Conservation (phyloP, 1,140 invertebrate genomes). For the Achroia grisella region DNA sequence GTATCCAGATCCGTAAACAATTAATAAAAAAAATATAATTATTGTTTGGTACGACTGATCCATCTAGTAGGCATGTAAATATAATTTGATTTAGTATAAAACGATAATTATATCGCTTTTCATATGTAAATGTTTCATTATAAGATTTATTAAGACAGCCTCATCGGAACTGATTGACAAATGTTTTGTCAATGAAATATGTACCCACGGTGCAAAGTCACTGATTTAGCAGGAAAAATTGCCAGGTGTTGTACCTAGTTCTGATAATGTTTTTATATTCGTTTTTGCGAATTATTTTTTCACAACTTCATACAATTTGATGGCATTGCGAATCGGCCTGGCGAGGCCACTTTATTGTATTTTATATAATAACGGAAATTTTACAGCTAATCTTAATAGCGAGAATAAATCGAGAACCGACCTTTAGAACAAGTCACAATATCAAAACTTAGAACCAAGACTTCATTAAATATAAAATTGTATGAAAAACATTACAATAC, state of each 20-base stretch:
- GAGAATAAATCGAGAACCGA: constrained; percentile 44
- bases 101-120: no score
- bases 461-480: constrained; percentile 23
- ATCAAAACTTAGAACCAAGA: constrained; percentile 54
- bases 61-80: no score
- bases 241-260: background rate
- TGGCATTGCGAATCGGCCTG: background rate
- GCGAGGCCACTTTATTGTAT: background rate
- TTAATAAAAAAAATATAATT: no score
- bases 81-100: no score
- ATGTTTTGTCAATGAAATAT: no score
- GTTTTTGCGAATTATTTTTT: background rate
- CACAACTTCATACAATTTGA: background rate
- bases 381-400: constrained; percentile 35
- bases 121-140: no score
- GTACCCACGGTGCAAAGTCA: background rate
- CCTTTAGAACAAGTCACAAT: constrained; percentile 53
- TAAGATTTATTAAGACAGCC: no score
- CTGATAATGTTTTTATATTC: constrained; percentile 1
- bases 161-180: no score
- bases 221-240: background rate
- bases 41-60: no score
- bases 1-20: no score
- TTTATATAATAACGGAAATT: constrained; percentile 12
- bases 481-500: constrained; percentile 46